Evolutionary conservation across 2,113 vertebrate species (phyloP).

Genomic region (Stegostoma tigrinum): DNA sequence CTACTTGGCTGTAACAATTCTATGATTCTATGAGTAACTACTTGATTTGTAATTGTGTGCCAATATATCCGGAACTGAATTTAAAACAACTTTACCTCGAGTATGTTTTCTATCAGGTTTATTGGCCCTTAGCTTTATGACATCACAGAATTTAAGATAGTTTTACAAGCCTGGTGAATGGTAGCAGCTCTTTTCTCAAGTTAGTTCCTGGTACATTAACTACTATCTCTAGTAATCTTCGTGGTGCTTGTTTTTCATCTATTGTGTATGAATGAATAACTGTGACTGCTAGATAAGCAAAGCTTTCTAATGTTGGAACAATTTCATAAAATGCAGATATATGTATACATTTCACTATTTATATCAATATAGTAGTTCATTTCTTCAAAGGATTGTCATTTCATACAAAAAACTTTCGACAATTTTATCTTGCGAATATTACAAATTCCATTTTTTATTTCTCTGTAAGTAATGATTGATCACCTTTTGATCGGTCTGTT

Average conservation of each 20-base stretch:
- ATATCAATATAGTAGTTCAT: neutral
- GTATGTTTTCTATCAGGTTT: constrained; percentile 26
- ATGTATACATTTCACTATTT: neutral
- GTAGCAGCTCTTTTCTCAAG: neutral
- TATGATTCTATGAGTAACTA: neutral
- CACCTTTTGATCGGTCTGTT: neutral
- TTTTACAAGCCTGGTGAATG: constrained; percentile 11
- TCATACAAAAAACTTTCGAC: neutral
- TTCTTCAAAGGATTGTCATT: neutral
- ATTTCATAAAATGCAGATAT: neutral
- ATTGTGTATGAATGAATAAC: constrained; percentile 18
- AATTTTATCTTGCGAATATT: neutral
- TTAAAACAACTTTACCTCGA: neutral
- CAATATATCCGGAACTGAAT: neutral
- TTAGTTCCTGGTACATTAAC: too few species aligned
- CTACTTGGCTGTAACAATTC: too few species aligned
- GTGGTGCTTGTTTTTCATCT: constrained; percentile 22
- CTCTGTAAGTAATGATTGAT: neutral
- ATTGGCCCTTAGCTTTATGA: neutral
- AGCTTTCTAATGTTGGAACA: constrained; percentile 3
- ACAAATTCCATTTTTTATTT: neutral
- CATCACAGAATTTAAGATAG: neutral
- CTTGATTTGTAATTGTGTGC: neutral
- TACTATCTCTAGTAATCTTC: constrained; percentile 7
- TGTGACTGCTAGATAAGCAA: neutral